phyloP scores from a whole-genome alignment of 2,888 invertebrate genomes.

The Uropetala carovei region DNA sequence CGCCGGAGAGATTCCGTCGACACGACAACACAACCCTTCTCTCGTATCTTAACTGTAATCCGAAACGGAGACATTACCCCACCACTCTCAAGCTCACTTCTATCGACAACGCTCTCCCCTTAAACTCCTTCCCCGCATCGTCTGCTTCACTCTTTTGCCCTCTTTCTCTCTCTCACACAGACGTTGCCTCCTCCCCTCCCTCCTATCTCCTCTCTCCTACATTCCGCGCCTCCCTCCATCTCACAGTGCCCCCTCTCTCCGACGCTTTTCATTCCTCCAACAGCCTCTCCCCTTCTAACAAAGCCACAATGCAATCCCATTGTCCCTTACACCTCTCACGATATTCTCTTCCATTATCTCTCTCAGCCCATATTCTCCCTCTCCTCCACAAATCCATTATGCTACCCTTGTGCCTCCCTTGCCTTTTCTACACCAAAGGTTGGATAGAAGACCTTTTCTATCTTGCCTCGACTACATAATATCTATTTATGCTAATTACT shows the following conservation, averaged over 20 bases:
- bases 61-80: neutral
- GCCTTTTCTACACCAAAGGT: no score
- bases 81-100: neutral
- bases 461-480: no score
- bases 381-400: neutral
- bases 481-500: no score
- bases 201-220: neutral
- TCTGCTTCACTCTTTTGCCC: neutral
- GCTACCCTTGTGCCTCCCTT: neutral
- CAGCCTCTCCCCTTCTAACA: neutral
- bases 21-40: conserved; percentile 1
- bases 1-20: neutral
- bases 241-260: neutral
- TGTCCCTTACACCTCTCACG: neutral
- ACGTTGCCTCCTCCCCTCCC: no score
- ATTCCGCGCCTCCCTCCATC: neutral
- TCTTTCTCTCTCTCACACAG: neutral
- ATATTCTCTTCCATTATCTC: neutral
- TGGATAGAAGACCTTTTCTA: no score
- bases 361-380: neutral
- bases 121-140: neutral
- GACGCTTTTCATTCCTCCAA: neutral
- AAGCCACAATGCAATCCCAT: neutral
- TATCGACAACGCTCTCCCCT: no score
- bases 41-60: neutral